A percentile compares a stretch with the other conserved stretches of the same genome.
These are phyloP conservation scores for Otocyon megalotis DNA, from an alignment of 2,113 vertebrate genomes.

Conservation along the genomic window DNA sequence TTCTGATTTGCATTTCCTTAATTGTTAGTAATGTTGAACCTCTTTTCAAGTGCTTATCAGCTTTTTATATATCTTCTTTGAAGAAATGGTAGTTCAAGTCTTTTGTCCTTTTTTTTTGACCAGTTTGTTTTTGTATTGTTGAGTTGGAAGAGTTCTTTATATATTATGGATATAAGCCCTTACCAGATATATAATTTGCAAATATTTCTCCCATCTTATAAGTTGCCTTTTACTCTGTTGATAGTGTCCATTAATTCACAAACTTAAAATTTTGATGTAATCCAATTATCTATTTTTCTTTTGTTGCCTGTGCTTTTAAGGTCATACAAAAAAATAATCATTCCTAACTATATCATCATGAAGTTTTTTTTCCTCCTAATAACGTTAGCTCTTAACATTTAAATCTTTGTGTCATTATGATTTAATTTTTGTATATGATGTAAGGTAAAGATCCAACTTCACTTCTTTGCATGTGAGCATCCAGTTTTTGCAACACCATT, in stretches of 20 bases:
- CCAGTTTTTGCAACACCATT: not conserved
- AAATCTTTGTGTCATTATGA: not conserved
- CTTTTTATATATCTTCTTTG: not conserved
- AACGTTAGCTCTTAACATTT: not conserved
- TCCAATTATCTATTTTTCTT: not conserved
- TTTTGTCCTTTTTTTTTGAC: not conserved
- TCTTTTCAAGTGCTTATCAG: not conserved
- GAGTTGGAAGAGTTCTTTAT: not conserved
- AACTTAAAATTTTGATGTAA: not conserved
- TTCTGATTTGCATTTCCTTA: not conserved
- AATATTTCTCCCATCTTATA: not conserved
- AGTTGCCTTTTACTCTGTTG: not conserved
- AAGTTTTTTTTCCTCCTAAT: not conserved
- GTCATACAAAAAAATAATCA: not conserved
- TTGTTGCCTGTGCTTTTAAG: not conserved
- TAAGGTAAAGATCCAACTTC: not conserved
- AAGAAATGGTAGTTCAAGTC: not conserved
- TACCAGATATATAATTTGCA: not conserved
- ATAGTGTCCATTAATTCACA: not conserved
- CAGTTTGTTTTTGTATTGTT: not conserved
- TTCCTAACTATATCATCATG: not conserved
- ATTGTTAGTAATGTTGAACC: not conserved
- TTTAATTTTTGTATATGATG: not conserved
- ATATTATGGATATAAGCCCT: not conserved
- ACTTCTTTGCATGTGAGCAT: not conserved